Base-by-base conservation (phyloP, 2,113 vertebrate species). In the Prionailurus viverrinus region DNA sequence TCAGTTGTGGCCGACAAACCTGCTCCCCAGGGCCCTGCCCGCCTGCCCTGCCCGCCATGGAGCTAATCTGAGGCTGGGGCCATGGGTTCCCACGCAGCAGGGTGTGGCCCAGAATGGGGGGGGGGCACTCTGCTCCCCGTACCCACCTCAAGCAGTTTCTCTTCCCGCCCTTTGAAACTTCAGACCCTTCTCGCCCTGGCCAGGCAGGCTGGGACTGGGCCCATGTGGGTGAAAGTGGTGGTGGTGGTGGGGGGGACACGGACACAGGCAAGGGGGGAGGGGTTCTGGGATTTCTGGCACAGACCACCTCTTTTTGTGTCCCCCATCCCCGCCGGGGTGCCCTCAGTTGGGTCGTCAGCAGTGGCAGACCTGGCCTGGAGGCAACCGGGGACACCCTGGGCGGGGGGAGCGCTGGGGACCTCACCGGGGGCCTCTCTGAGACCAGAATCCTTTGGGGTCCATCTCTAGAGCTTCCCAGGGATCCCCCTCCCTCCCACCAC, bases 61-160 rank as follows among this genome's bases (percentile, higher is more conserved):
- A 85, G 96, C 98, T 98, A 74, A 96, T 98, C 97, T 93, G 69
- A 48, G 4, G 58, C 55, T 4, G 53, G 96, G 45, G 95, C 95
- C 45, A 68, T 63, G 33, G 31, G 96, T 98, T 98, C 98, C 98
- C 98, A 98, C 97, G 31, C 74, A 48, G 93, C 1, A 11, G 93
- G 97, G 9, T 61, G 97, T 36, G 65, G 92, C 94, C 3, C 69
- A 0, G 0, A 58, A 74, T 76, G 73, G 0, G 25, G 8, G 25
- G 8, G 16, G 79, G 1, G 16, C 4, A 7, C 68, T 83, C 58
- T 0, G 33, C 10, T 86, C 66, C 7, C 1, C 12, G 15, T 1
- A 3, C 45, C 76, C 65, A 33, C 39, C 53, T 13, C 0, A 23
- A 95, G 65, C 36, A 63, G 92, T 45, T 74, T 90, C 79, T 95